A percentile compares a stretch with the other conserved stretches of the same genome.
Evolutionary conservation across 2,113 vertebrate species (phyloP).

Genomic region (Plecotus auritus): DNA sequence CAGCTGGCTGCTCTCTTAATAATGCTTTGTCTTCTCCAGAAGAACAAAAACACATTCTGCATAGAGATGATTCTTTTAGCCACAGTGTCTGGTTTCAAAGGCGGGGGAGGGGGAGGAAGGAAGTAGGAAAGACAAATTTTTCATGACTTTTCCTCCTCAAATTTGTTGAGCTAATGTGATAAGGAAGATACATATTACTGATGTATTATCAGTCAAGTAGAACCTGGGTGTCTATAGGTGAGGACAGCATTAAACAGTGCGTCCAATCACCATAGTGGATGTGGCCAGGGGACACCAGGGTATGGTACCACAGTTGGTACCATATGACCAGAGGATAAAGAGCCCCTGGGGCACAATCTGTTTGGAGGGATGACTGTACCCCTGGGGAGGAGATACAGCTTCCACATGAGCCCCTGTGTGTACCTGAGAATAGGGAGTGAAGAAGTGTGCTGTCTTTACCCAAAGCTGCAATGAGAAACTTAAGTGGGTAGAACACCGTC

Average conservation of each 20-base stretch:
- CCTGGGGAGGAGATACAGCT: neutral
- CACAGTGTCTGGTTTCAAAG: neutral
- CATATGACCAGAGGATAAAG: neutral
- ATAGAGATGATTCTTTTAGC: neutral
- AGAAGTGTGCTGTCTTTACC: neutral
- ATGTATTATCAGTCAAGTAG: neutral
- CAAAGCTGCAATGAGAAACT: neutral
- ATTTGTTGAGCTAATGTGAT: neutral
- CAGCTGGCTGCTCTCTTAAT: neutral
- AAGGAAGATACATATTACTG: neutral
- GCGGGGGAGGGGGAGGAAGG: accelerated
- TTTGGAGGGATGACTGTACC: neutral
- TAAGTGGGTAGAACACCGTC: neutral
- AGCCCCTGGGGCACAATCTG: neutral
- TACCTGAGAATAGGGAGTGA: neutral
- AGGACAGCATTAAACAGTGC: neutral
- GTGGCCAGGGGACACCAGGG: too few relatives aligned
- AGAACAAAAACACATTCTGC: neutral
- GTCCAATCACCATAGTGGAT: neutral
- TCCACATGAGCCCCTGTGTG: neutral
- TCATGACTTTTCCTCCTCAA: neutral
- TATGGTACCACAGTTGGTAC: neutral
- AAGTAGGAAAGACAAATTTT: neutral
- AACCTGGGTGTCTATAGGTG: neutral
- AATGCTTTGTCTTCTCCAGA: conserved; percentile 30